These are phyloP conservation scores for Pipistrellus kuhlii DNA, from an alignment of 2,797 vertebrate genomes.

Conservation along the genomic window DNA sequence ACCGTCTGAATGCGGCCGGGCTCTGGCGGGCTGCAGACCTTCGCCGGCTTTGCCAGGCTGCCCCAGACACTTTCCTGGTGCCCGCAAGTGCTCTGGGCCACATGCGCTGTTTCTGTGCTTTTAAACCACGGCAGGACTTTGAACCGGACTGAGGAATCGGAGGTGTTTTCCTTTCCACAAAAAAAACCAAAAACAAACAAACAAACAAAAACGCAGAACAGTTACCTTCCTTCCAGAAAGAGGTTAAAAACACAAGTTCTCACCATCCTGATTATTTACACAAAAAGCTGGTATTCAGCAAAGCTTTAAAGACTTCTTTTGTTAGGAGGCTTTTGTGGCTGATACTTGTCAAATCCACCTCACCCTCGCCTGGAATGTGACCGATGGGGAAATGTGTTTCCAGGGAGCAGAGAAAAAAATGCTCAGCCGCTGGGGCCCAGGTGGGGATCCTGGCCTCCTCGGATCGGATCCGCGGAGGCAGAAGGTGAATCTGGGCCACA, in stretches of 20 bases:
- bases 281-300: slow-evolving; percentile 41
- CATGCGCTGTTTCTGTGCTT: neutral
- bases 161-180: slow-evolving; percentile 4
- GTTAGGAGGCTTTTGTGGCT: slow-evolving; percentile 66
- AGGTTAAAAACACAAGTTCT: neutral
- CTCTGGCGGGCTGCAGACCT: neutral
- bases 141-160: neutral
- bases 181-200: too few species aligned
- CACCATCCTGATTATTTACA: slow-evolving; percentile 42
- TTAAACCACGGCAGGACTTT: neutral
- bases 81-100: neutral
- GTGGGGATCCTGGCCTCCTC: neutral
- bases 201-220: neutral
- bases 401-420: slow-evolving; percentile 71
- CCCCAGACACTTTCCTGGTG: neutral
- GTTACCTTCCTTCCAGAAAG: slow-evolving; percentile 33
- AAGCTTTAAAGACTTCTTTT: slow-evolving; percentile 70
- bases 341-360: slow-evolving; percentile 78
- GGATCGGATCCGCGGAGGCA: neutral
- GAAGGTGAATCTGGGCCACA: neutral
- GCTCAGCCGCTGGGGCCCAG: accelerated
- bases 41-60: neutral
- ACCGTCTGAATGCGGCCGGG: neutral
- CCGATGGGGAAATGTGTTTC: slow-evolving; percentile 25
- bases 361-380: slow-evolving; percentile 76